phyloP scores from a whole-genome alignment of 2,113 vertebrate genomes.

The Archilochus colubris region DNA sequence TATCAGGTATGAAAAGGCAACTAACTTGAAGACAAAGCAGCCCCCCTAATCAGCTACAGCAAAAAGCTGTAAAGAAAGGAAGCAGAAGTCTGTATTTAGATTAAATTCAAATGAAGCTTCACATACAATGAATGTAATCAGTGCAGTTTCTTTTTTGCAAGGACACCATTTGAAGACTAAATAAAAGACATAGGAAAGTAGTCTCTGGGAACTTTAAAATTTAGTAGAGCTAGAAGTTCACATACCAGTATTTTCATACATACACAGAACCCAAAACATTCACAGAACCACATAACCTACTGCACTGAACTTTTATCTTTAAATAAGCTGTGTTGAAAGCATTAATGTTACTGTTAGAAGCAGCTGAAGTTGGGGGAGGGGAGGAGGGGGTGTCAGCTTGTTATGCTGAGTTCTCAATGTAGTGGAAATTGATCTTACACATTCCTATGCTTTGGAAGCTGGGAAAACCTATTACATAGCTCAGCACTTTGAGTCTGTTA shows the following conservation, averaged over 20 bases:
- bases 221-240: not conserved
- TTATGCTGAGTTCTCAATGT: not conserved
- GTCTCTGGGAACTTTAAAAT: not conserved
- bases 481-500: not conserved
- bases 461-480: not conserved
- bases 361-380: not conserved
- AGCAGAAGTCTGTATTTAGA: not conserved
- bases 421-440: not conserved
- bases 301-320: not conserved
- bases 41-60: not conserved
- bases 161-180: not conserved
- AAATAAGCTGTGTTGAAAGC: not conserved
- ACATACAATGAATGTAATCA: not conserved
- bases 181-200: not conserved
- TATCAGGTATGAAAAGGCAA: not conserved
- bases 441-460: not conserved
- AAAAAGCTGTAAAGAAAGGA: not conserved
- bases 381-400: not conserved
- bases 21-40: not conserved
- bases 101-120: constrained; percentile 17
- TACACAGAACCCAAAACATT: not conserved
- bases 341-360: not conserved
- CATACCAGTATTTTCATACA: not conserved
- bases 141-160: not conserved
- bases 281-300: not conserved